Conservation (phyloP, 2,797 vertebrate species). For the Gila robusta region DNA sequence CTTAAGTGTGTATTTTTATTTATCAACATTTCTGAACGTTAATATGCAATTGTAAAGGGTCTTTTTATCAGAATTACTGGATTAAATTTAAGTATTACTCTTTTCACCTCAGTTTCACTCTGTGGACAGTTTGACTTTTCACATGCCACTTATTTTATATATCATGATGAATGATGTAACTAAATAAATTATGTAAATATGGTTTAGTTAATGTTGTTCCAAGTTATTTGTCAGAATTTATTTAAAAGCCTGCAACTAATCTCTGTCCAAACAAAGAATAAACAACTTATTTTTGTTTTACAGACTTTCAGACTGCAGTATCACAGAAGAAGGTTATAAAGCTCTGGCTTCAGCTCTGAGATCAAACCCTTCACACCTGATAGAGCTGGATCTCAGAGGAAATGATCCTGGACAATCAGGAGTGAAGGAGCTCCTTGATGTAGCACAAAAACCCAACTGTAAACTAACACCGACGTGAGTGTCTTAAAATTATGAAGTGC, state of each 20-base stretch:
- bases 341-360: not conserved
- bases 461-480: not conserved
- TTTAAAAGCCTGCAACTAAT: not conserved
- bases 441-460: not conserved
- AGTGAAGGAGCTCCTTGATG: not conserved
- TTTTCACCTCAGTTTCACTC: not conserved
- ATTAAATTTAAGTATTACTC: not conserved
- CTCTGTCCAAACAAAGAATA: not conserved
- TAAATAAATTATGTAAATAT: not conserved
- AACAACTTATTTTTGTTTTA: not conserved
- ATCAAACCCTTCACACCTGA: slow-evolving; percentile 13
- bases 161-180: not conserved
- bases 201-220: not conserved
- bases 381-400: not conserved
- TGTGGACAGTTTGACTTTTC: not conserved
- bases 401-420: not conserved
- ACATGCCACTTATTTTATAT: not conserved
- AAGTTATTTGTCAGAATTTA: not conserved
- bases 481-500: not conserved
- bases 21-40: not conserved
- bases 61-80: accelerated
- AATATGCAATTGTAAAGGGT: not conserved
- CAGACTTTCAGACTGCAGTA: not conserved
- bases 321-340: not conserved
- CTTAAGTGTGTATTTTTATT: not conserved